Percentiles rank a stretch among this genome's conserved stretches.
phyloP scores from a whole-genome alignment of 2,888 invertebrate genomes.

The Clistopyga incitator region DNA sequence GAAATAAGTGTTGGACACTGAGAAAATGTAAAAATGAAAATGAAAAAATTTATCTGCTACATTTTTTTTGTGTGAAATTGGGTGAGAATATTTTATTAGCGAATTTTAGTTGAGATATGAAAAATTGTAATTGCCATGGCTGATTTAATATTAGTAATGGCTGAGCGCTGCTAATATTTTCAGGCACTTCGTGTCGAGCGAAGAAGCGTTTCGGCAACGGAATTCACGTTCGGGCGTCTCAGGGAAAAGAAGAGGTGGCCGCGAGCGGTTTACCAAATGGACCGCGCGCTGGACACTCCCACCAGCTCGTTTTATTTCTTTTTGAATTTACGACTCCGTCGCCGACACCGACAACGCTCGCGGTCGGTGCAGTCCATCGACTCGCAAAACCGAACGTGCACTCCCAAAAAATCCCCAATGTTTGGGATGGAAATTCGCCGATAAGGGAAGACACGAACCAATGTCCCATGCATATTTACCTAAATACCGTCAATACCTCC shows the following conservation, averaged over 20 bases:
- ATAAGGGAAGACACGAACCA: constrained; percentile 19
- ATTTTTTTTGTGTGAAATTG: no score
- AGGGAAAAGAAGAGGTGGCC: neutral
- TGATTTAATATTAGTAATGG: no score
- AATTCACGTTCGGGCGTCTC: constrained; percentile 3
- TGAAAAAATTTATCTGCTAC: no score
- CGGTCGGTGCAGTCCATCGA: constrained; percentile 6
- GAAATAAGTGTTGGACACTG: no score
- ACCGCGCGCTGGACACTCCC: constrained; percentile 41
- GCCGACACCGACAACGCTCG: constrained; percentile 35
- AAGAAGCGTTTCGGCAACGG: constrained; percentile 12
- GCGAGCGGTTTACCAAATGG: constrained; percentile 17
- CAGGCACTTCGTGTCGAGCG: neutral
- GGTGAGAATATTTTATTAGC: no score
- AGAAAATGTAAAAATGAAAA: no score
- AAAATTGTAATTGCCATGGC: no score
- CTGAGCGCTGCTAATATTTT: neutral
- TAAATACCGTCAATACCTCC: neutral
- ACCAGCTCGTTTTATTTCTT: constrained; percentile 70
- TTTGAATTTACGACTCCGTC: constrained; percentile 75
- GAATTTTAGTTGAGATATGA: no score
- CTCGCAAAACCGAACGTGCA: constrained; percentile 2
- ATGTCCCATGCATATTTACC: constrained; percentile 1
- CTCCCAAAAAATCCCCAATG: constrained; percentile 1
- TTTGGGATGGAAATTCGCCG: constrained; percentile 10